Evolutionary conservation across 2,797 vertebrate genomes (phyloP).

Genomic region (Pipistrellus pipistrellus): DNA sequence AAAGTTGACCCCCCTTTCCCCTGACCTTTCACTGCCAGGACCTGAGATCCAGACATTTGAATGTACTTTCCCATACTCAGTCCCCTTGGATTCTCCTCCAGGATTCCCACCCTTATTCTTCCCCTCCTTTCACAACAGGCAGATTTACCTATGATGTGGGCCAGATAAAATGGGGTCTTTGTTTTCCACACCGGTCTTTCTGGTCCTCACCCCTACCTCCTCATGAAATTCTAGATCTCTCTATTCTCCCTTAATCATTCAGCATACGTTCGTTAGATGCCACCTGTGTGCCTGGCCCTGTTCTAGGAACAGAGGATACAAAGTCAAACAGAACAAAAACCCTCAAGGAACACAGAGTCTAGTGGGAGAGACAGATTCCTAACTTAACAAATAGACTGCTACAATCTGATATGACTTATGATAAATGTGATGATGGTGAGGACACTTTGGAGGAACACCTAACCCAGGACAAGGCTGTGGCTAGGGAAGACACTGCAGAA

Average conservation of each 20-base stretch:
- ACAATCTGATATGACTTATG: neutral
- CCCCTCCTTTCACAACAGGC: neutral
- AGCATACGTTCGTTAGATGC: neutral
- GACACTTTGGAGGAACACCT: neutral
- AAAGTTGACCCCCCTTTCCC: neutral
- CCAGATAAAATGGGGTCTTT: neutral
- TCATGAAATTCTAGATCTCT: neutral
- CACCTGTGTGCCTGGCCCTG: neutral
- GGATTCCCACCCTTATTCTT: neutral
- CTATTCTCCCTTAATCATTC: neutral
- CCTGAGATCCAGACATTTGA: neutral
- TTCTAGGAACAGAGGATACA: neutral
- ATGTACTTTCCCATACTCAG: neutral
- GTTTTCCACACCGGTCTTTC: neutral
- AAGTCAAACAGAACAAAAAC: conserved; percentile 15
- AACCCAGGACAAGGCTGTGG: neutral
- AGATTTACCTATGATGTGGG: neutral
- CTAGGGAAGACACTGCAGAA: neutral
- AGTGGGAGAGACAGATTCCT: neutral
- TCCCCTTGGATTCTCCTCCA: too few relatives aligned
- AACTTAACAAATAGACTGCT: neutral
- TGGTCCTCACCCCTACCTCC: neutral
- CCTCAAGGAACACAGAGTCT: neutral
- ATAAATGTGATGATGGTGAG: neutral
- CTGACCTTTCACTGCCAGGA: neutral